These are phyloP conservation scores for Oligia latruncula DNA, from an alignment of 2,888 invertebrate genomes.

Conservation along the genomic window DNA sequence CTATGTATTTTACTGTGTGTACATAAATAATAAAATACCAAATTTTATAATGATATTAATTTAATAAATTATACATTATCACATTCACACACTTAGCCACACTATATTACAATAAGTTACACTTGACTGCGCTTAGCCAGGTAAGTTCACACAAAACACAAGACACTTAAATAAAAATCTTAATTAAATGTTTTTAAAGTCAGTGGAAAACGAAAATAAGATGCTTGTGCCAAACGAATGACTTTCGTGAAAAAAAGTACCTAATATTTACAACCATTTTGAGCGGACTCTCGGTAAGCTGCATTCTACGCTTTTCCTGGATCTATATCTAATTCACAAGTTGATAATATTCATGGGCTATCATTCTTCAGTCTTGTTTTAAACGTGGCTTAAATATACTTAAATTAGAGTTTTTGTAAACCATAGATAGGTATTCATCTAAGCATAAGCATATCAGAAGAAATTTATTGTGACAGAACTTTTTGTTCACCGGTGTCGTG, in stretches of 20 bases:
- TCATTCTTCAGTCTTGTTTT: slow-evolving; percentile 82
- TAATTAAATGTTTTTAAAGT: slow-evolving; percentile 57
- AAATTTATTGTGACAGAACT: neutral
- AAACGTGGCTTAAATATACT: slow-evolving; percentile 68
- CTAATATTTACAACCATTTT: slow-evolving; percentile 64
- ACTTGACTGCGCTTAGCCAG: slow-evolving; percentile 73
- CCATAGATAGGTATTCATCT: slow-evolving; percentile 13
- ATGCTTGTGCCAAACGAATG: slow-evolving; percentile 55
- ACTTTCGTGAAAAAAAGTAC: slow-evolving; percentile 41
- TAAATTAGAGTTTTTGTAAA: slow-evolving; percentile 53
- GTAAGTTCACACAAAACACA: slow-evolving; percentile 68
- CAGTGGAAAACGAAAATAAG: slow-evolving; percentile 53
- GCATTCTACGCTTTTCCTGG: slow-evolving; percentile 29
- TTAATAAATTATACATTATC: slow-evolving; percentile 86
- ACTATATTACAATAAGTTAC: slow-evolving; percentile 86
- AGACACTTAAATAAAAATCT: slow-evolving; percentile 59
- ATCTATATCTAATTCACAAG: slow-evolving; percentile 65
- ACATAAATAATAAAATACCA: slow-evolving; percentile 34
- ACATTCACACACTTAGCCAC: slow-evolving; percentile 85
- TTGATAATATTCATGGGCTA: slow-evolving; percentile 72
- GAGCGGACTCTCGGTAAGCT: slow-evolving; percentile 43
- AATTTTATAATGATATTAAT: slow-evolving; percentile 73
- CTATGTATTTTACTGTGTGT: neutral
- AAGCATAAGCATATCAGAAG: slow-evolving; percentile 16
- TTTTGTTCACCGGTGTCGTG: slow-evolving; percentile 25